Percentiles rank a stretch among this genome's conserved stretches.
phyloP scores from a whole-genome alignment of 2,113 vertebrate genomes.

The Fulica atra region DNA sequence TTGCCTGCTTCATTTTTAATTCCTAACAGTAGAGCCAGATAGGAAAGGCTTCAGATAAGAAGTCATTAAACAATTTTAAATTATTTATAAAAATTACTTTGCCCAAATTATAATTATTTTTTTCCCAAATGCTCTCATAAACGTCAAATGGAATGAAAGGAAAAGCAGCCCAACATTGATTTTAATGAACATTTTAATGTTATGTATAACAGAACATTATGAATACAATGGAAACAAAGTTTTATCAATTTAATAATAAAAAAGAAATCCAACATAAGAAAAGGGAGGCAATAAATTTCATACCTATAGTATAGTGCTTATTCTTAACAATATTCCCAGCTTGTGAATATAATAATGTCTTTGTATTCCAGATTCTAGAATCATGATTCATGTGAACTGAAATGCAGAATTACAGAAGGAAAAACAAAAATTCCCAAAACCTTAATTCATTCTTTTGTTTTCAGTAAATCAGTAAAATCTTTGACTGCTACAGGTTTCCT shows the following conservation, averaged over 20 bases:
- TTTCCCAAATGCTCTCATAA: conserved; percentile 76
- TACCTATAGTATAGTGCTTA: conserved; percentile 89
- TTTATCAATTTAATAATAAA: conserved; percentile 83
- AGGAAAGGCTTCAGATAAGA: conserved; percentile 80
- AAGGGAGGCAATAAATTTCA: conserved; percentile 79
- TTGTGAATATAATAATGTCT: conserved; percentile 75
- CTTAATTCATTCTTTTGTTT: conserved; percentile 78
- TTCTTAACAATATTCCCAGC: conserved; percentile 84
- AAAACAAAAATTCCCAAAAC: conserved; percentile 43
- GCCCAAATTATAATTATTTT: conserved; percentile 87
- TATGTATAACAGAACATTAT: conserved; percentile 91
- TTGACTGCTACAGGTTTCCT: conserved; percentile 83
- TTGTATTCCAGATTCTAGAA: conserved; percentile 79
- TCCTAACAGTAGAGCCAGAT: conserved; percentile 76
- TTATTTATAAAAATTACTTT: conserved; percentile 91
- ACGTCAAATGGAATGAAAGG: conserved; percentile 80
- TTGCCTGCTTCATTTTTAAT: conserved; percentile 84
- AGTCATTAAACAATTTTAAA: conserved; percentile 87
- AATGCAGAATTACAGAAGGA: conserved; percentile 76
- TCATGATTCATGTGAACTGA: conserved; percentile 78
- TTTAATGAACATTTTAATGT: conserved; percentile 98
- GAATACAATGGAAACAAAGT: conserved; percentile 90
- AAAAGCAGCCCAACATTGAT: conserved; percentile 78
- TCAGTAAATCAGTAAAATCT: conserved; percentile 81
- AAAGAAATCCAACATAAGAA: conserved; percentile 82